Base-by-base conservation (phyloP, 2,888 invertebrate species). In the Drosophila dives region DNA sequence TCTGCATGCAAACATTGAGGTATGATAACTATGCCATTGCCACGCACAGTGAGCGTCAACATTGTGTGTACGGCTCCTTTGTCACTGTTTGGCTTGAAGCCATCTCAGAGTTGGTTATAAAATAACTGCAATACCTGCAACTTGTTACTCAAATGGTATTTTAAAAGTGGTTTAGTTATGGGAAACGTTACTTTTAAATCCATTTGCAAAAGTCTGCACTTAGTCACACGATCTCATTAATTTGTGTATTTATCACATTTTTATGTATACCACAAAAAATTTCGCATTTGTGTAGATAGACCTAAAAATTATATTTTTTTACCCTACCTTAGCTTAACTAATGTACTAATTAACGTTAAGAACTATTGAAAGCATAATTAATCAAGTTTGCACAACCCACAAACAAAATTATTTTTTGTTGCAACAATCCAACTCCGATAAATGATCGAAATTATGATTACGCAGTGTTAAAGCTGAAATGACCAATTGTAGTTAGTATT, bases 11-110 rank as follows among this genome's bases (percentile, higher is more conserved):
- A 33, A 50, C 42, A 38, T 20, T 42, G 48, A 55, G 65, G 48
- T 55, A 61, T 71, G 78, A 50, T 64, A 80, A 69, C 66, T 80
- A 79, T 82, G 80, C 80, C 82, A 80, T 82, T 77, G 83, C 77
- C 83, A 88, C 80, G 77, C 83, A 83, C 77, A 77, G 80, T 83
- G 83, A 68, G 72, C 83, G 77, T 59, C 77, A 80, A 70, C 59
- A 63, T 55, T 75, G 49, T 74, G 51, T 42, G 54, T 53, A 75
- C 81, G 48, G 61, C 54, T 75, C 36, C 54, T 51, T 51, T 66
- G 65, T 64, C 71, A 58, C 62, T 60, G 56, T 60, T 64, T 61
- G 61, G 32, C 42, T 58, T 62, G 53, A 45, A 55, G 64, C 23
- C 66, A 66, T 61, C 70, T 55, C 34, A 12, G 26, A 49, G 58